Conservation (phyloP, 1,140 invertebrate species). For the Ylistrum balloti region DNA sequence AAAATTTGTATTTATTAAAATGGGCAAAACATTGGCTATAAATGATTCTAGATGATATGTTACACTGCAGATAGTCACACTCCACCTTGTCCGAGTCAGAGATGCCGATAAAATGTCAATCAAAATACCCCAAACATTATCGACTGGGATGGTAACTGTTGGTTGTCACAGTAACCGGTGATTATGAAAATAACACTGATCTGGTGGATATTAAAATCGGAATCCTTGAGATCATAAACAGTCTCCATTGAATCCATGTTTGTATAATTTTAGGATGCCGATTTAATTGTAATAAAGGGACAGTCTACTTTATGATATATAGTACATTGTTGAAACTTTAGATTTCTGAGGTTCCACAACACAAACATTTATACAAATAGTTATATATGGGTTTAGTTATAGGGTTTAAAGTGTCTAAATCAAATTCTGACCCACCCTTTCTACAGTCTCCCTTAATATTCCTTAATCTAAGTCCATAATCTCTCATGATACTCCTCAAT, state of each 20-base stretch:
- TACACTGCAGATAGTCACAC: neutral
- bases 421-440: too few relatives aligned
- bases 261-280: too few relatives aligned
- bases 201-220: neutral
- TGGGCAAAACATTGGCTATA: slow-evolving; percentile 27
- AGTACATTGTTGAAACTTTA: too few relatives aligned
- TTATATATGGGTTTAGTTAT: too few relatives aligned
- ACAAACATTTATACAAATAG: too few relatives aligned
- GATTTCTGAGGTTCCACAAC: too few relatives aligned
- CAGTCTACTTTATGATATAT: too few relatives aligned
- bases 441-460: too few relatives aligned
- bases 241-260: neutral
- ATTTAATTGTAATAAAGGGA: too few relatives aligned
- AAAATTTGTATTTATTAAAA: slow-evolving; percentile 23
- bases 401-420: too few relatives aligned
- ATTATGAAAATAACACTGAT: slow-evolving; percentile 14
- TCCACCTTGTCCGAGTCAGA: neutral
- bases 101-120: neutral
- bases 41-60: neutral
- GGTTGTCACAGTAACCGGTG: slow-evolving; percentile 15
- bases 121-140: neutral
- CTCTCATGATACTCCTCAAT: too few relatives aligned
- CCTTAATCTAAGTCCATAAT: too few relatives aligned
- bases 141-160: neutral
- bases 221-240: neutral